Evolutionary conservation across 2,888 invertebrate genomes (phyloP).

Genomic region (Hedychridium roseum): DNA sequence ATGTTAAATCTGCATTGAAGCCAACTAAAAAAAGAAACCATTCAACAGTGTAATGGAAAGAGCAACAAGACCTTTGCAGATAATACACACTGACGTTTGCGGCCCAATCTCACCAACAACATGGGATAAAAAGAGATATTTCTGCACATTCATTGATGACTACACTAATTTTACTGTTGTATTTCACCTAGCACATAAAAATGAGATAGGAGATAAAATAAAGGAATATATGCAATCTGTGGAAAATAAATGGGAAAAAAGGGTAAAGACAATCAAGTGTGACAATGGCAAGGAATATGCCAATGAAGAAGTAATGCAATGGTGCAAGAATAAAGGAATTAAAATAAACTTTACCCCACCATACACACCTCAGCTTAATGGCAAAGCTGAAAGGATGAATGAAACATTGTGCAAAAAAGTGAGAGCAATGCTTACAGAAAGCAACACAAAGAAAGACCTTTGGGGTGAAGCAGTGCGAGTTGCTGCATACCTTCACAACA

Average conservation of each 20-base stretch:
- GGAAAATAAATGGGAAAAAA: conserved; percentile 13
- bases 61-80: conserved; percentile 14
- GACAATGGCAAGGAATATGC: conserved; percentile 28
- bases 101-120: conserved; percentile 16
- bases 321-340: conserved; percentile 25
- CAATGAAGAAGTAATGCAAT: conserved; percentile 11
- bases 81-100: conserved; percentile 21
- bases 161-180: conserved; percentile 7
- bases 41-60: conserved; percentile 10
- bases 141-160: conserved; percentile 15
- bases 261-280: conserved; percentile 23
- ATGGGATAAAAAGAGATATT: conserved; percentile 16
- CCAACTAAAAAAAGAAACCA: conserved; percentile 18
- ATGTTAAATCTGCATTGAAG: conserved; percentile 16
- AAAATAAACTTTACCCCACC: no score
- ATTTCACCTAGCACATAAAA: conserved; percentile 2
- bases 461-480: no score
- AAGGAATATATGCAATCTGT: no score
- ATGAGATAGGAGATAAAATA: no score
- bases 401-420: no score
- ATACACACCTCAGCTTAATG: no score
- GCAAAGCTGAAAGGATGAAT: no score
- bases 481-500: no score
- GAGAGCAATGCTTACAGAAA: no score
- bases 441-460: no score